phyloP scores from a whole-genome alignment of 2,888 invertebrate species.

The Limenitis arthemis region DNA sequence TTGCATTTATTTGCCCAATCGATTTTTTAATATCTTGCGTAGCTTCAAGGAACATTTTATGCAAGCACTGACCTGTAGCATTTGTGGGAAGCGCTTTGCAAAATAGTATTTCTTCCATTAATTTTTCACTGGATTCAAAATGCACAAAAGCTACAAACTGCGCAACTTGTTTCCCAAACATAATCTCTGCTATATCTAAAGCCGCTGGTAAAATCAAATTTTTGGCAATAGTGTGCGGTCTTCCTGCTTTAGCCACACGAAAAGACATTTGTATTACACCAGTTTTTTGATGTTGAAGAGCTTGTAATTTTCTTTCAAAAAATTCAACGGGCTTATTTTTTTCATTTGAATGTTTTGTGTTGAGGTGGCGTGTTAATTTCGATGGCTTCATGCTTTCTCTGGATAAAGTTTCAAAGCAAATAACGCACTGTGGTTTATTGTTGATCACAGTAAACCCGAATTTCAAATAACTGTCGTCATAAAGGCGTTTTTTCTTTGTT shows the following conservation, averaged over 20 bases:
- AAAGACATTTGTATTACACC: no score
- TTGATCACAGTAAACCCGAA: no score
- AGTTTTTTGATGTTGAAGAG: no score
- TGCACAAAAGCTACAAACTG: constrained; percentile 29
- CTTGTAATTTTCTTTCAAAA: no score
- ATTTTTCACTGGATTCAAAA: no score
- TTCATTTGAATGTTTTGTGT: constrained; percentile 22
- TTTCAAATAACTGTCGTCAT: constrained; percentile 15
- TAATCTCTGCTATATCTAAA: no score
- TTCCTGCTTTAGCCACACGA: constrained; percentile 25
- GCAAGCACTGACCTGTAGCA: constrained; percentile 21
- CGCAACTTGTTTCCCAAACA: no score
- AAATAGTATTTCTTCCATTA: constrained; percentile 28
- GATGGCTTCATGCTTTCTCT: no score
- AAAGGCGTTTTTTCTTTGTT: constrained; percentile 13
- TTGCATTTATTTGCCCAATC: constrained; percentile 23
- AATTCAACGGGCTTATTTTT: no score
- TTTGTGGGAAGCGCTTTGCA: constrained; percentile 25
- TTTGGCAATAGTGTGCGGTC: constrained; percentile 28
- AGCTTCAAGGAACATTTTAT: constrained; percentile 21
- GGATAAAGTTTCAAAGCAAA: no score
- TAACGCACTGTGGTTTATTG: no score
- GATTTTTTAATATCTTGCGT: constrained; percentile 20
- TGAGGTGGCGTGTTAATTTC: constrained; percentile 21
- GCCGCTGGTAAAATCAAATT: constrained; percentile 27